Base-by-base conservation (phyloP, 1,140 invertebrate species). In the Pristionchus pacificus region DNA sequence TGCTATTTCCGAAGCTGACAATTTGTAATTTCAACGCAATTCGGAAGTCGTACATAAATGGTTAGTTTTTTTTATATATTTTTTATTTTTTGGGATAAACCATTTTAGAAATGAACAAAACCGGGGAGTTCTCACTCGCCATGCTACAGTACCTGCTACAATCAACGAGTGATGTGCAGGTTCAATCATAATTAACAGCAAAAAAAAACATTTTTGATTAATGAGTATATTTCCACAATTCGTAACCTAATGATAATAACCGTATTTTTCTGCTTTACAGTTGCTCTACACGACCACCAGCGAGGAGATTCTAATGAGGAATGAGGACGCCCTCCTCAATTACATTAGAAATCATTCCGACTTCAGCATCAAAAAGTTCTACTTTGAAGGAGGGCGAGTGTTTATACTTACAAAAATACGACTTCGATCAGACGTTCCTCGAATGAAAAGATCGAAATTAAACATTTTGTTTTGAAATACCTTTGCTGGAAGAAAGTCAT, bases 21-120 rank as follows among this genome's bases (percentile, higher is more conserved):
- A 76, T 80, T 30, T 80, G 78, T 67, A 79, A 68, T 31, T 80
- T 77, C 33, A 80, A 80, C 67, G 66, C 73, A n/a, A 63, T 80
- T 13, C 31, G 77, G 19, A 59, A 64, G 32, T 28, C 31, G 38
- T 79, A 75, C 57, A 61, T 78, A 15, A 58, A 77, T 74, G 59
- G 77, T 79, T 28, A 30, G 67, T 49, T 49, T 49, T 49, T 49
- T 49, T 6, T 49, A 19, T 49, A 10, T 49, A 49, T 49, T 10
- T 10, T 49, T 49, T 10, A 19, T 19, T 49, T 19, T 19, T 49
- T 10, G 38, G 38, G 19, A 49, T 49, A 6, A 49, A 19, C 55
- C 19, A n/a, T 27, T 73, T 24, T 28, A 77, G 75, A 58, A 29
- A 15, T 74, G 55, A 77, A 77, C 31, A 61, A 58, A 27, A 70